A percentile compares a stretch with the other conserved stretches of the same genome.
Evolutionary conservation across 2,888 invertebrate genomes (phyloP).

Genomic region (Invenusta paracnida): DNA sequence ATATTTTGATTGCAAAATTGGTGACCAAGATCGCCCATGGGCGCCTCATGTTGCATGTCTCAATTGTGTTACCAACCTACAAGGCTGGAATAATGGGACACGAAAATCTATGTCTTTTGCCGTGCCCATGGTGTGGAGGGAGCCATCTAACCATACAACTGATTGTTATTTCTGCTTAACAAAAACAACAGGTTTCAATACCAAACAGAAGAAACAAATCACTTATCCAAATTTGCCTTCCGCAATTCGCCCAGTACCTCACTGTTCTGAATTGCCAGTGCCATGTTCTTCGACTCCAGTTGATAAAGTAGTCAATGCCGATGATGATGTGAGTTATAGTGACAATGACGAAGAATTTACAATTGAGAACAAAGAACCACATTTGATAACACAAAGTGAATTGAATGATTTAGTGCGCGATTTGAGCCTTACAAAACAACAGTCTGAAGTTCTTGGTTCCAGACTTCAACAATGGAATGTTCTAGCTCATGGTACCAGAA

Average conservation of each 20-base stretch:
- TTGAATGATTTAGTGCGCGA: too few species aligned
- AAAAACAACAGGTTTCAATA: slow-evolving; percentile 54
- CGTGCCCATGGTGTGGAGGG: slow-evolving; percentile 51
- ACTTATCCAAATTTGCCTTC: slow-evolving; percentile 46
- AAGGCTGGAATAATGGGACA: neutral
- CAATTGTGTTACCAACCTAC: neutral
- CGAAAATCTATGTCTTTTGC: slow-evolving; percentile 48
- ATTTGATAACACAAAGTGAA: too few species aligned
- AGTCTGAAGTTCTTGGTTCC: too few species aligned
- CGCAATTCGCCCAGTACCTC: slow-evolving; percentile 45
- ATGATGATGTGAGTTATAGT: neutral
- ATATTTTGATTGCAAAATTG: slow-evolving; percentile 1
- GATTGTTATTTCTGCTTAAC: slow-evolving; percentile 65
- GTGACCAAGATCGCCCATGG: neutral
- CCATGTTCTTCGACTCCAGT: slow-evolving; percentile 24
- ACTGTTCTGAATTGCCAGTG: slow-evolving; percentile 33
- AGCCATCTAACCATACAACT: slow-evolving; percentile 51
- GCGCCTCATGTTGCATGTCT: neutral
- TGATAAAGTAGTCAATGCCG: neutral
- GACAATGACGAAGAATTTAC: neutral
- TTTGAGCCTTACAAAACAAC: too few species aligned
- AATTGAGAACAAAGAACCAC: too few species aligned
- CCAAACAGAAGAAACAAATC: slow-evolving; percentile 41
- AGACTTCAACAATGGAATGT: too few species aligned
- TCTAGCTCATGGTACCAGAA: too few species aligned